Percentiles rank a stretch among this genome's conserved stretches.
Evolutionary conservation across 2,888 invertebrate species (phyloP).

Genomic region (Ligdia adustata): DNA sequence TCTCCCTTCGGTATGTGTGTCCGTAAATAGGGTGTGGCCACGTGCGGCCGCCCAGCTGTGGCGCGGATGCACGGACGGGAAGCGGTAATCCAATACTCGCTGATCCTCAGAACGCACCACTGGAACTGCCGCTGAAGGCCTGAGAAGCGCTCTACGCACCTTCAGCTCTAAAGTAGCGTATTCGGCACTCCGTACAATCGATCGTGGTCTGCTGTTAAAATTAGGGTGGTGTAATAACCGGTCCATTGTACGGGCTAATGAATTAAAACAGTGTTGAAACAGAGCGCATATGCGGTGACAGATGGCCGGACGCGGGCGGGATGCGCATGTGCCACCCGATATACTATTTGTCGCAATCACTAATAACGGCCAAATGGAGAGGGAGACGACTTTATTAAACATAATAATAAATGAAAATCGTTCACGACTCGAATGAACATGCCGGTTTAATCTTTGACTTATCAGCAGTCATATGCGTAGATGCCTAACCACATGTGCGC

Average conservation of each 20-base stretch:
- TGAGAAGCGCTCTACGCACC: slow-evolving; percentile 7
- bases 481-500: slow-evolving; percentile 58
- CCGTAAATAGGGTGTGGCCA: slow-evolving; percentile 84
- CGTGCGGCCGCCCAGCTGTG: slow-evolving; percentile 82
- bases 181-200: slow-evolving; percentile 2
- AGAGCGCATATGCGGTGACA: slow-evolving; percentile 77
- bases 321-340: slow-evolving; percentile 71
- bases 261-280: slow-evolving; percentile 79
- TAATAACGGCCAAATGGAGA: slow-evolving; percentile 56
- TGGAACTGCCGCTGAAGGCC: slow-evolving; percentile 51
- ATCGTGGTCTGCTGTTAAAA: slow-evolving; percentile 24
- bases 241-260: slow-evolving; percentile 72
- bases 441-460: slow-evolving; percentile 35
- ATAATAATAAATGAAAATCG: slow-evolving; percentile 44
- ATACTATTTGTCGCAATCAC: slow-evolving; percentile 71
- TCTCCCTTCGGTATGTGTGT: slow-evolving; percentile 79
- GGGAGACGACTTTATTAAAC: slow-evolving; percentile 43
- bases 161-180: background rate
- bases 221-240: slow-evolving; percentile 60
- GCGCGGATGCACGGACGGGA: slow-evolving; percentile 81
- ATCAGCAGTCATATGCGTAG: slow-evolving; percentile 42
- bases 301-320: slow-evolving; percentile 77
- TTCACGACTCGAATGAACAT: slow-evolving; percentile 27
- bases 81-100: slow-evolving; percentile 79
- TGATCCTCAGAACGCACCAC: slow-evolving; percentile 60